Base-by-base conservation (phyloP, 2,888 invertebrate species). In the Argyresthia albistria region DNA sequence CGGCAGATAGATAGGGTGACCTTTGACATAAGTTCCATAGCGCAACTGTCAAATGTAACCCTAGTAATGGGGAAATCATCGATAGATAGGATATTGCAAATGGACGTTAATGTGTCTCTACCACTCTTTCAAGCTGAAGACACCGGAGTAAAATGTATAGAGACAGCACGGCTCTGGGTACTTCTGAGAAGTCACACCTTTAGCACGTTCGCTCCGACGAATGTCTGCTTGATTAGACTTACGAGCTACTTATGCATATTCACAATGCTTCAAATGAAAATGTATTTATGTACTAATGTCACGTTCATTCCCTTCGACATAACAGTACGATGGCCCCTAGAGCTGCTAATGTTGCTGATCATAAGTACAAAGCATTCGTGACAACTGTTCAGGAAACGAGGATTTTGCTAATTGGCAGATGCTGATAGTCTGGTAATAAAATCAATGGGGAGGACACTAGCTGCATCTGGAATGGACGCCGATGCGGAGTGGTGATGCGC, bases 381-480 rank as follows among this genome's bases (percentile, higher is more conserved):
- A 77, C 73, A n/a, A 60, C 59, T 59, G 61, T 62, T 61, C 58
- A 60, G 67, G 66, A 65, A 68, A 75, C 70, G 73, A 76, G 76
- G 53, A 51, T 72, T 81, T 80, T 73, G 77, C 79, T 86, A 84
- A 86, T 86, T 82, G 81, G 74, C 74, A 70, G 74, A 73, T 75
- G 75, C 78, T 70, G 72, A 78, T 76, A 78, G 80, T 78, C 77
- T 76, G 75, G 79, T 75, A 78, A 81, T 81, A 79, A 81, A 83
- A 81, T 81, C 80, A 82, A 82, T 81, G 76, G 76, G 73, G 70
- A 82, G 80, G 83, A 84, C 83, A 81, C 73, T 68, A 75, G 70
- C 77, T 86, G 86, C 86, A 86, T 87, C 80, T 80, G 73, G 70
- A 83, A 83, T 83, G 77, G 74, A 80, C 79, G 83, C 73, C 80